These are phyloP conservation scores for Periphyllus acericola DNA, from an alignment of 2,888 invertebrate genomes.

Conservation along the genomic window DNA sequence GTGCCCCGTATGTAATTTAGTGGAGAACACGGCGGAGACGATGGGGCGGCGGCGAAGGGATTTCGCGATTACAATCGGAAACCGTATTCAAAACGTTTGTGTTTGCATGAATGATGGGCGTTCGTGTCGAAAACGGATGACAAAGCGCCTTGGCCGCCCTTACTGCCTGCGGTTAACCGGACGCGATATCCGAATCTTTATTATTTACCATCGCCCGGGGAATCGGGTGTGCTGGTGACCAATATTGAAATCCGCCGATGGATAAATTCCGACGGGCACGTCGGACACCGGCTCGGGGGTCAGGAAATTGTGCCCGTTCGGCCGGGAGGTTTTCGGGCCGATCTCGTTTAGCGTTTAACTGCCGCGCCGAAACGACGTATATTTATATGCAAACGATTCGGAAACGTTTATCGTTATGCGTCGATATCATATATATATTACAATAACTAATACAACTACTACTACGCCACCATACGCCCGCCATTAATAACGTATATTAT, in stretches of 20 bases:
- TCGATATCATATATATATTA: not conserved
- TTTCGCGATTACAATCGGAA: conserved; percentile 57
- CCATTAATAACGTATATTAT: too few relatives aligned
- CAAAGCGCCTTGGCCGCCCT: conserved; percentile 39
- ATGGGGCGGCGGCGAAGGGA: not conserved
- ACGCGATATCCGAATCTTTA: conserved; percentile 44
- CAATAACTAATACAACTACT: not conserved
- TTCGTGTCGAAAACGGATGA: conserved; percentile 50
- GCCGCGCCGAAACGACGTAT: conserved; percentile 3
- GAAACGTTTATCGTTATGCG: conserved; percentile 36
- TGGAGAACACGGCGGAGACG: not conserved
- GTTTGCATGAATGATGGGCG: conserved; percentile 47
- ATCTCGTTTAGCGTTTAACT: conserved; percentile 2
- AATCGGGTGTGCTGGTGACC: conserved; percentile 1
- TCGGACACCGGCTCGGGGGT: not conserved
- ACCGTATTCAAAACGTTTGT: conserved; percentile 57
- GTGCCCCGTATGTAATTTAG: not conserved
- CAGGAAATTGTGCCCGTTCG: conserved; percentile 36
- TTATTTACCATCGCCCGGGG: conserved; percentile 39
- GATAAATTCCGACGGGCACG: not conserved
- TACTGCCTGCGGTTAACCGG: conserved; percentile 16
- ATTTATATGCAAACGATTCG: conserved; percentile 8
- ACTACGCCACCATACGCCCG: not conserved
- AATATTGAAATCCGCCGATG: conserved; percentile 36
- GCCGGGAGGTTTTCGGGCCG: not conserved